Percentiles rank a stretch among this genome's conserved stretches.
These are phyloP conservation scores for Escarpia spicata DNA, from an alignment of 2,888 invertebrate species.

Conservation along the genomic window DNA sequence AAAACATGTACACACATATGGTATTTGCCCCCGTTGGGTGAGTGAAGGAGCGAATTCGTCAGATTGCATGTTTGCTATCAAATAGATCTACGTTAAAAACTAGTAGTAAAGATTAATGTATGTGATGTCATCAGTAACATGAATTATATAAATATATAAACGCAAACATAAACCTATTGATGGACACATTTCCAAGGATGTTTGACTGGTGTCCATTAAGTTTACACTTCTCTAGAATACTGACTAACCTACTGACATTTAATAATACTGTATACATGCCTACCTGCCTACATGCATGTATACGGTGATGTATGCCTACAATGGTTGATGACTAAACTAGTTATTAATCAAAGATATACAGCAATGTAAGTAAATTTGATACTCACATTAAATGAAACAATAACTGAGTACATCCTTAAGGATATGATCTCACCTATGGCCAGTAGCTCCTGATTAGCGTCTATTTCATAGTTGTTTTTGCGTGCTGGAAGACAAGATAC, in stretches of 20 bases:
- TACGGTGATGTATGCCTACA: no score
- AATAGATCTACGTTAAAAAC: no score
- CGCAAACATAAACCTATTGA: no score
- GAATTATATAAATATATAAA: no score
- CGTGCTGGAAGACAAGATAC: conserved; percentile 53
- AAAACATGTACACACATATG: not conserved
- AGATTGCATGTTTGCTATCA: no score
- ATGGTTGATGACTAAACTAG: no score
- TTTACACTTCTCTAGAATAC: not conserved
- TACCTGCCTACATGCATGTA: no score
- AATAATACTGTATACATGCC: no score
- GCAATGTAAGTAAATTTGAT: not conserved
- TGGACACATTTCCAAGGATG: no score
- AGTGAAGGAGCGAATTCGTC: not conserved
- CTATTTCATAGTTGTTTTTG: conserved; percentile 70
- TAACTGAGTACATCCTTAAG: not conserved
- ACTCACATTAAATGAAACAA: not conserved
- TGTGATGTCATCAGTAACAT: no score
- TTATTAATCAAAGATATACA: not conserved
- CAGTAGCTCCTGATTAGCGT: conserved; percentile 92
- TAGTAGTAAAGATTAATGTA: no score
- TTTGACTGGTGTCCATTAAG: not conserved
- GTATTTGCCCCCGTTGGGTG: not conserved
- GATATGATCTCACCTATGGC: conserved; percentile 70
- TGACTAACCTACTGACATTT: not conserved